Evolutionary conservation across 2,797 vertebrate genomes (phyloP).

Genomic region (Heterohyrax brucei): DNA sequence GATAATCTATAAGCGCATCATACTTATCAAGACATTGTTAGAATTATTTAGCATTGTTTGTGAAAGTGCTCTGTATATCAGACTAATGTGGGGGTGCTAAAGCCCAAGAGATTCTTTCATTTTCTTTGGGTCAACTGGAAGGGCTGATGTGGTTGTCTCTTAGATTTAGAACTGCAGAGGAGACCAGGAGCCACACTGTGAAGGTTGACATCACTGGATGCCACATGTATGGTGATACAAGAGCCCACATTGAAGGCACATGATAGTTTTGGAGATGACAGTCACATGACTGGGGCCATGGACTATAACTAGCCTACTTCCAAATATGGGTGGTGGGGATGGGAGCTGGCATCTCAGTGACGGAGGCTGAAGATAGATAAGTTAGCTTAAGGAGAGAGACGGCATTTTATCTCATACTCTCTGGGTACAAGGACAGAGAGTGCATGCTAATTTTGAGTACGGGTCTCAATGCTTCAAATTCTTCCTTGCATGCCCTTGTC

Average conservation of each 20-base stretch:
- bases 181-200: rapidly evolving
- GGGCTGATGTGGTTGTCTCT: neutral
- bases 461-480: neutral
- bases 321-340: neutral
- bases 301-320: neutral
- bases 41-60: neutral
- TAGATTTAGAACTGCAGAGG: neutral
- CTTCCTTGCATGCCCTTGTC: neutral
- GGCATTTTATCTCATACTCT: neutral
- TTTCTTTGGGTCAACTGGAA: neutral
- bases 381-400: neutral
- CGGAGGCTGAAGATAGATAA: neutral
- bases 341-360: neutral
- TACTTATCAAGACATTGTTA: neutral
- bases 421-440: neutral
- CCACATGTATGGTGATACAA: neutral
- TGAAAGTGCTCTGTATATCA: neutral
- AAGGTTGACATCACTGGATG: neutral
- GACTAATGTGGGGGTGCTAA: neutral
- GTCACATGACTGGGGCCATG: neutral
- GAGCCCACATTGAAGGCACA: neutral
- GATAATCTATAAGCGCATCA: neutral
- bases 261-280: neutral
- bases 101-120: neutral
- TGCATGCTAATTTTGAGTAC: neutral